Percentiles rank a stretch among this genome's conserved stretches.
Conservation (phyloP, 2,888 invertebrate genomes). For the Ophion ventricosus region DNA sequence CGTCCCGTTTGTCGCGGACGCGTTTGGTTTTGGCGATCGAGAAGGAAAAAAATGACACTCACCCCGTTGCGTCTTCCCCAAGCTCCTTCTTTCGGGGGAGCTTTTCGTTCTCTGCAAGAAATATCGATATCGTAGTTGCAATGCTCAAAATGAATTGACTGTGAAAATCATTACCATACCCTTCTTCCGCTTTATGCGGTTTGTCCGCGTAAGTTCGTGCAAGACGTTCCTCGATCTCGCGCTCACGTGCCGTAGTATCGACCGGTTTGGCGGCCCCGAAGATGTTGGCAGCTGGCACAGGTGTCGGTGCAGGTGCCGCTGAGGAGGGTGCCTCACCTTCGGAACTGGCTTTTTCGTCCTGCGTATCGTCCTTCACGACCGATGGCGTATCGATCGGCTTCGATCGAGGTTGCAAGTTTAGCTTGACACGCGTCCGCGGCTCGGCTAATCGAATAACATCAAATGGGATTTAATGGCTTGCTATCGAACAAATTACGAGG, state of each 20-base stretch:
- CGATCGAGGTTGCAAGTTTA: slow-evolving; percentile 92
- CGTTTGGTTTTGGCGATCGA: background rate
- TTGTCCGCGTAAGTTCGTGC: slow-evolving; percentile 84
- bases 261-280: slow-evolving; percentile 98
- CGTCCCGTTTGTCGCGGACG: background rate
- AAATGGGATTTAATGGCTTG: background rate
- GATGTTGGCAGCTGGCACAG: slow-evolving; percentile 89
- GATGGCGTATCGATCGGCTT: slow-evolving; percentile 86
- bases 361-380: slow-evolving; percentile 67
- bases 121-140: background rate
- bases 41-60: slow-evolving; percentile 16
- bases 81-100: slow-evolving; percentile 70
- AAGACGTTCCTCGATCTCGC: slow-evolving; percentile 95
- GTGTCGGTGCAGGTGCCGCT: slow-evolving; percentile 81
- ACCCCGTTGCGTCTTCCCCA: slow-evolving; percentile 80
- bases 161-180: slow-evolving; percentile 61
- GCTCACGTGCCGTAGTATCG: slow-evolving; percentile 94
- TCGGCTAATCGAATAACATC: slow-evolving; percentile 77
- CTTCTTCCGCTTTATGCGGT: slow-evolving; percentile 76
- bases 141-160: background rate
- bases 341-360: slow-evolving; percentile 63
- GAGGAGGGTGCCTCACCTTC: slow-evolving; percentile 71
- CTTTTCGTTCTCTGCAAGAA: slow-evolving; percentile 70
- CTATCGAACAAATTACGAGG: background rate
- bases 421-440: slow-evolving; percentile 89